Evolutionary conservation across 2,797 vertebrate genomes (phyloP), one percentile per base, ranked within the genome.

Genomic region (Phyllotis vaccarum): DNA sequence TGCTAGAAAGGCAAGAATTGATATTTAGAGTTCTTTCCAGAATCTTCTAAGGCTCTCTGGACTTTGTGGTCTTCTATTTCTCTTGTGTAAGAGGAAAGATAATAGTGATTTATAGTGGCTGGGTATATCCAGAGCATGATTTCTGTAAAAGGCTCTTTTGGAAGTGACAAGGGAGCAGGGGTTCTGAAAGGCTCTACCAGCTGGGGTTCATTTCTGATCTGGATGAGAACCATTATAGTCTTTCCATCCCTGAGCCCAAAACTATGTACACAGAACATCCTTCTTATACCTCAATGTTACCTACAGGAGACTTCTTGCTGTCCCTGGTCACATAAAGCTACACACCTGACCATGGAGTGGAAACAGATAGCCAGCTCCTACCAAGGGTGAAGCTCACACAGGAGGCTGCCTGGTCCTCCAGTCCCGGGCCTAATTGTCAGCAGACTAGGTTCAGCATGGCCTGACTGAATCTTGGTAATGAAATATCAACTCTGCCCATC

Each of bases 401-500:
- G 40, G 49, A 70, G 64, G 19, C 78, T 76, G 7, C 66, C 31
- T 58, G 27, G 54, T 19, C 16, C 22, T 88, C 52, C 34, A 56
- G 74, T 16, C 58, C 58, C 40, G 16, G 56, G 86, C 3, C 0
- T 96, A 94, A 97, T 94, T 96, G 82, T 86, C 79, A 74, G 75
- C 22, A 93, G 88, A 96, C 31, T 79, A 80, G 80, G 64, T 75
- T 56, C 78, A 29, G 79, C 94, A 95, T 13, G 19, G 21, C 10
- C 6, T 24, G 24, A 12, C 78, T 78, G 93, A 81, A 89, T 93
- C 54, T 93, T 79, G 12, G 22, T 96, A 94, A 96, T 89, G 85
- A 96, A 95, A 82, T 72, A 6, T 72, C 96, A 76, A n/a, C 78
- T 96, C 34, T 95, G 34, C 74, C 64, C 13, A 54, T 43, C 87